Evolutionary conservation across 92 coral and sea anemone genomes (phyloP), one percentile per base, ranked within the genome.

Genomic region (Phymanthus crucifer): DNA sequence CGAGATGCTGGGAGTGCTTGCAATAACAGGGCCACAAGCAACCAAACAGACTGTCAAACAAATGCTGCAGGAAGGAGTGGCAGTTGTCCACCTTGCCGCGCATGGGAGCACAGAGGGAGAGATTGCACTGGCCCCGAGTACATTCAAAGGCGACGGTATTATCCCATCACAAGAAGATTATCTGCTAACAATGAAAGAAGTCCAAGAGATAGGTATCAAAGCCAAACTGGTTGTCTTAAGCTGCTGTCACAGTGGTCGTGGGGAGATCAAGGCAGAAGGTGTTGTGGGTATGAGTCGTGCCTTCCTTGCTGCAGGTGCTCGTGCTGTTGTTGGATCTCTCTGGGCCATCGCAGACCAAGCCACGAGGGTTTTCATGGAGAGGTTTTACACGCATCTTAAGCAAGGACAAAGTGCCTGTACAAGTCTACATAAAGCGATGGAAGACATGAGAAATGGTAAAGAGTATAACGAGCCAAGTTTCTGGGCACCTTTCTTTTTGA

Each of bases 291-390:
- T 74, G 69, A 48, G 67, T 74, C 78, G 78, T 26, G 78, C 78
- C 18, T 74, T 74, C 66, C 43, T 77, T 38, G 81, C 71, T 18
- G 81, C 81, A 10, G 85, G 85, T 21, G 85, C 85, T 9, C 76
- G 58, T 8, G 85, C 85, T 61, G 85, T 80, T 0, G 71, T 80
- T 27, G 85, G 70, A n/a, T 80, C 85, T 13, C 56, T 80, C 40
- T 80, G 85, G 85, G 78, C 85, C 77, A 67, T 80, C 32, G 78
- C 72, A 35, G 85, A 80, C 77, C 43, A 31, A 27, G 85, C 70
- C 5, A 80, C 85, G 19, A 70, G 36, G 56, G 67, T 46, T 40
- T 80, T 80, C 72, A 71, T 80, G 85, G 54, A 37, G 72, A 69
- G 61, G 29, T 80, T 80, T 23, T 80, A 80, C 71, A 32, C 34